A percentile compares a stretch with the other conserved stretches of the same genome.
Evolutionary conservation across 2,113 vertebrate genomes (phyloP).

Genomic region (Nothobranchius furzeri): DNA sequence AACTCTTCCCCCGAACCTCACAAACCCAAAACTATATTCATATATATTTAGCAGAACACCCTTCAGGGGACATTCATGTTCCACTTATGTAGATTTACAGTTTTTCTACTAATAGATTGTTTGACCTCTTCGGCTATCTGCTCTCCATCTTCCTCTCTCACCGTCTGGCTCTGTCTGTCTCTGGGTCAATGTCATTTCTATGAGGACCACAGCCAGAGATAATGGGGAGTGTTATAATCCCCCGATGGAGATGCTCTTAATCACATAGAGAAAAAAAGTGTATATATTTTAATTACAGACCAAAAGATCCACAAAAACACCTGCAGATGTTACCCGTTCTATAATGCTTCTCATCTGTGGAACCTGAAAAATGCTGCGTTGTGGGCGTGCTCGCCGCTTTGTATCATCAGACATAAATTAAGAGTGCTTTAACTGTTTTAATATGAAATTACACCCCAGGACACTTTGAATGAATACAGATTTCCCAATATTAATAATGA

Average conservation of each 20-base stretch:
- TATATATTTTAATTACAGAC: slow-evolving; percentile 80
- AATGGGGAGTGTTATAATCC: slow-evolving; percentile 78
- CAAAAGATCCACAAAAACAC: slow-evolving; percentile 66
- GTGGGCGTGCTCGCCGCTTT: slow-evolving; percentile 9
- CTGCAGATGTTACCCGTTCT: slow-evolving; percentile 40
- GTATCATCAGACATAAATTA: slow-evolving; percentile 45
- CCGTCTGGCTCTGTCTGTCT: slow-evolving; percentile 27
- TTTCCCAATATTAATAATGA: slow-evolving; percentile 82
- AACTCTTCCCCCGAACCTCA: slow-evolving; percentile 42
- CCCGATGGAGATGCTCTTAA: slow-evolving; percentile 68
- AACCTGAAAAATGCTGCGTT: slow-evolving; percentile 45
- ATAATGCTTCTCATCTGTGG: slow-evolving; percentile 51
- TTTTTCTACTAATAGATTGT: slow-evolving; percentile 40
- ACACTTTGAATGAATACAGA: slow-evolving; percentile 72
- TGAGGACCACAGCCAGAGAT: slow-evolving; percentile 72
- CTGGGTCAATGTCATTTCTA: slow-evolving; percentile 67
- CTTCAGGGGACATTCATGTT: slow-evolving; percentile 44
- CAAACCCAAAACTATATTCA: slow-evolving; percentile 45
- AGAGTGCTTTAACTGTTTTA: slow-evolving; percentile 57
- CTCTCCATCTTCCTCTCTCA: slow-evolving; percentile 47
- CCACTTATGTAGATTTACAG: slow-evolving; percentile 43
- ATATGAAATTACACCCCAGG: slow-evolving; percentile 62
- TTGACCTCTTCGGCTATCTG: slow-evolving; percentile 55
- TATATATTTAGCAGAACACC: slow-evolving; percentile 31
- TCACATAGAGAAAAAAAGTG: slow-evolving; percentile 69